phyloP scores from a whole-genome alignment of 2,888 invertebrate genomes.

The Tolmerus cingulatus region DNA sequence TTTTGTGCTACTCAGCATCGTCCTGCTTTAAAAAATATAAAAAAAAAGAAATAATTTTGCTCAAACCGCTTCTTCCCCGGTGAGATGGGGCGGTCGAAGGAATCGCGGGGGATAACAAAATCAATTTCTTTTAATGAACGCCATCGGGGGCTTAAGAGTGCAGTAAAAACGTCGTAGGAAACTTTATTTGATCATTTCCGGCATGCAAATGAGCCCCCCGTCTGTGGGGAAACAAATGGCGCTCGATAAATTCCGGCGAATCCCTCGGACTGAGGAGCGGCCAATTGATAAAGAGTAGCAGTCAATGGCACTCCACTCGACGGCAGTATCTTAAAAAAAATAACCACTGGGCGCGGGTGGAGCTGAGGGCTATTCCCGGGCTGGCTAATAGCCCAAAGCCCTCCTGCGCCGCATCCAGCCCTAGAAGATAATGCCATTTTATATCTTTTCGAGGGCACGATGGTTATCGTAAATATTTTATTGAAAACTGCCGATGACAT shows the following conservation, averaged over 20 bases:
- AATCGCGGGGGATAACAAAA: not conserved
- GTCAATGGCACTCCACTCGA: constrained; percentile 8
- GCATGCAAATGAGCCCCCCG: constrained; percentile 17
- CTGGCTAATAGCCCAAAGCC: not conserved
- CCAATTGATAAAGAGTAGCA: constrained; percentile 26
- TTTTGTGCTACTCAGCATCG: not conserved
- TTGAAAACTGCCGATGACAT: constrained; percentile 25
- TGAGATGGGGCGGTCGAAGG: too few species aligned
- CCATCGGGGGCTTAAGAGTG: constrained; percentile 9
- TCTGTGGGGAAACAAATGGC: constrained; percentile 10
- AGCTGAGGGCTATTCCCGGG: not conserved
- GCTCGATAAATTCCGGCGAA: constrained; percentile 4
- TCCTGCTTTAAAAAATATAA: not conserved
- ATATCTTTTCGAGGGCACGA: constrained; percentile 1
- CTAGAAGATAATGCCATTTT: not conserved
- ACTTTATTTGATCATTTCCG: constrained; percentile 26
- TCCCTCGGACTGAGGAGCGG: not conserved
- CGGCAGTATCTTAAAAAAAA: constrained; percentile 6
- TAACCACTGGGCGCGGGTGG: not conserved
- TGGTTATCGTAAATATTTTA: constrained; percentile 27
- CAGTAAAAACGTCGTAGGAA: constrained; percentile 21
- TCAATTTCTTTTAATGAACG: constrained; percentile 30
- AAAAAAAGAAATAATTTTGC: not conserved
- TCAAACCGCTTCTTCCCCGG: not conserved
- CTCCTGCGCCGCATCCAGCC: not conserved